phyloP scores from a whole-genome alignment of 2,888 invertebrate genomes.

The Rhagophthalmus giganteus region DNA sequence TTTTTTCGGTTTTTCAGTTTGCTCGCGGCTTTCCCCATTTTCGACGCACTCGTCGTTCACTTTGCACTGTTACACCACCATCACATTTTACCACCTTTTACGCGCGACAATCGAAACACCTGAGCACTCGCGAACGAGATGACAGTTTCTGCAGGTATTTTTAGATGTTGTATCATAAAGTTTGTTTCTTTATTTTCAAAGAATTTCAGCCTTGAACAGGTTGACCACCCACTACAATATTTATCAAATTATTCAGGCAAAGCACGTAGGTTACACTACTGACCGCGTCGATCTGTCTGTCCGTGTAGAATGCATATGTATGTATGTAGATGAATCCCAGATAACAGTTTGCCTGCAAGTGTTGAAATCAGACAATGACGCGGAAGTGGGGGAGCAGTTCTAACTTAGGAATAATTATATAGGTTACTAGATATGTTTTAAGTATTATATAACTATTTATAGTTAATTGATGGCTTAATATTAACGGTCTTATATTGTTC shows the following conservation, averaged over 20 bases:
- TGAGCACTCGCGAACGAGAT: too few species aligned
- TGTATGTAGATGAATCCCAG: conserved; percentile 23
- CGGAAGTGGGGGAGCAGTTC: conserved; percentile 9
- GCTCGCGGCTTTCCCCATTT: conserved; percentile 50
- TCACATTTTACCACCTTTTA: too few species aligned
- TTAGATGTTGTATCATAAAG: conserved; percentile 2
- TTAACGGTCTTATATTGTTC: too few species aligned
- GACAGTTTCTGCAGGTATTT: conserved; percentile 6
- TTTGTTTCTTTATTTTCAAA: conserved; percentile 1
- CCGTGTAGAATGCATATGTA: conserved; percentile 12
- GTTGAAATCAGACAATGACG: conserved; percentile 15
- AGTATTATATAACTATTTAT: background rate
- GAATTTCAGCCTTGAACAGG: conserved; percentile 13
- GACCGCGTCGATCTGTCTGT: conserved; percentile 18
- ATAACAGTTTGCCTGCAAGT: conserved; percentile 17
- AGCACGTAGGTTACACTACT: conserved; percentile 16
- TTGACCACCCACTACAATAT: conserved; percentile 18
- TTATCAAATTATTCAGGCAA: conserved; percentile 6
- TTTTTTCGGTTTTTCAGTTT: conserved; percentile 47
- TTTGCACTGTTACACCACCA: too few species aligned
- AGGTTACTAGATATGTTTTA: too few species aligned
- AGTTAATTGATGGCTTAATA: too few species aligned
- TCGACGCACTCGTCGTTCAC: too few species aligned
- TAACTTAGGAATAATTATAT: background rate
- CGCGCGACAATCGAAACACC: too few species aligned